These are phyloP conservation scores for Trisateles emortualis DNA, from an alignment of 2,888 invertebrate species.

Conservation along the genomic window DNA sequence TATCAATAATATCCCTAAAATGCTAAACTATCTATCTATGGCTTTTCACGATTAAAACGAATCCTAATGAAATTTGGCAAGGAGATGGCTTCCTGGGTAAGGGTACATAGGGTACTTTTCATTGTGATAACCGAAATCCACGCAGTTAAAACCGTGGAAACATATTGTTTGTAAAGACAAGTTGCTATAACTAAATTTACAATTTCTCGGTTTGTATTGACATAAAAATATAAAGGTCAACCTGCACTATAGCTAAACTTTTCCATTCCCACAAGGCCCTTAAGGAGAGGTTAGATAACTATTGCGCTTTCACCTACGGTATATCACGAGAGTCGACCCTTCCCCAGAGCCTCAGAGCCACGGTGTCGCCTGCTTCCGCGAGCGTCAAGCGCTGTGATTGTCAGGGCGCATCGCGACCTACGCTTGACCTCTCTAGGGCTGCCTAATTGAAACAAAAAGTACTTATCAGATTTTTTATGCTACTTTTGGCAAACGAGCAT, in stretches of 20 bases:
- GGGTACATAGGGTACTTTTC: no score
- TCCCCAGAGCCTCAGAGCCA: slow-evolving; percentile 15
- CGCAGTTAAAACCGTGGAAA: no score
- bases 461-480: no score
- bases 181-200: background rate
- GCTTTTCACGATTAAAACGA: no score
- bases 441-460: background rate
- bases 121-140: no score
- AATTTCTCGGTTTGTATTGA: background rate
- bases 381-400: slow-evolving; percentile 26
- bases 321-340: slow-evolving; percentile 62
- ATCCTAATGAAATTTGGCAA: no score
- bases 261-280: slow-evolving; percentile 33
- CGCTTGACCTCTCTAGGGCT: slow-evolving; percentile 43
- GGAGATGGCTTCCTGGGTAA: no score
- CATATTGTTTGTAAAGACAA: no score
- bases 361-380: slow-evolving; percentile 39
- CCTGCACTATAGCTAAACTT: background rate
- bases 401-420: slow-evolving; percentile 43
- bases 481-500: no score
- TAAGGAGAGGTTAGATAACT: slow-evolving; percentile 57
- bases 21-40: no score
- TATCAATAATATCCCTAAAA: no score
- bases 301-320: slow-evolving; percentile 68
- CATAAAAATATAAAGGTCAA: slow-evolving; percentile 12